phyloP scores from a whole-genome alignment of 2,888 invertebrate genomes.

The Nomada ferruginata region DNA sequence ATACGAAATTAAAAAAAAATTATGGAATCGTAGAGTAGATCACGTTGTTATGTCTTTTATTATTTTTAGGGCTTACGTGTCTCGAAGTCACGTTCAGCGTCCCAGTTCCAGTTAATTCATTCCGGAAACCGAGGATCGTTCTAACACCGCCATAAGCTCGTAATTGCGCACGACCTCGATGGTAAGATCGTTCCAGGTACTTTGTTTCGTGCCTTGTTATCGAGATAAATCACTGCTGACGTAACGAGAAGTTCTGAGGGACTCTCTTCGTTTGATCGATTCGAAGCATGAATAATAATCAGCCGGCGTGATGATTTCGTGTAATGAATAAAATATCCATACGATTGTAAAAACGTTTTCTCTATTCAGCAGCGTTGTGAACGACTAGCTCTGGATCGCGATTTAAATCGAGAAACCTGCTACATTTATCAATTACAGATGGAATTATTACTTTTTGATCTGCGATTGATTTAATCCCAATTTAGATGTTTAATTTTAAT shows the following conservation, averaged over 20 bases:
- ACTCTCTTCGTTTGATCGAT: conserved; percentile 24
- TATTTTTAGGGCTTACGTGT: conserved; percentile 33
- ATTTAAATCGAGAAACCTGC: background rate
- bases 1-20: no score
- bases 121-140: conserved; percentile 37
- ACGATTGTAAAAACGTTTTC: background rate
- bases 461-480: background rate
- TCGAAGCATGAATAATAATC: conserved; percentile 26
- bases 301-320: background rate
- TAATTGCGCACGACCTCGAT: conserved; percentile 42
- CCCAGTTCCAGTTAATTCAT: conserved; percentile 34
- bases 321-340: conserved; percentile 17
- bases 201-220: conserved; percentile 19
- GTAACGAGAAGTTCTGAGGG: background rate
- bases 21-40: background rate
- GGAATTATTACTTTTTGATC: background rate
- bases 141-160: background rate
- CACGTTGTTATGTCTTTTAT: background rate
- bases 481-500: background rate
- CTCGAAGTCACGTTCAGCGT: conserved; percentile 8
- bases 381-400: background rate
- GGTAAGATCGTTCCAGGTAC: conserved; percentile 38
- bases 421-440: background rate
- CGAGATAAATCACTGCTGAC: background rate
- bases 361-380: background rate